Percentiles rank a stretch among this genome's conserved stretches.
phyloP scores from a whole-genome alignment of 2,113 vertebrate species.

The Galemys pyrenaicus region DNA sequence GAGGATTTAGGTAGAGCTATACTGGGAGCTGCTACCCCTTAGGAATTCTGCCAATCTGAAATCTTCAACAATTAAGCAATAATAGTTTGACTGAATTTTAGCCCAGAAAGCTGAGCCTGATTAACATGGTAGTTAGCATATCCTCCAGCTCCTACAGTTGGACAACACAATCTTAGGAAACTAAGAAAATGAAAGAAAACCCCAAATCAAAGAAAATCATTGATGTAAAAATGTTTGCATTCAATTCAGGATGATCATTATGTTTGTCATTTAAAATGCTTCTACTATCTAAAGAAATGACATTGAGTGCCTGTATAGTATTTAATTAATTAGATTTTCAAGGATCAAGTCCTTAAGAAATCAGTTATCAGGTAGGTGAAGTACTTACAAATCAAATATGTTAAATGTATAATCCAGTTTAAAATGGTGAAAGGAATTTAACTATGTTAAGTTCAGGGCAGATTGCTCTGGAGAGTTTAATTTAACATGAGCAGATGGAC shows the following conservation, averaged over 20 bases:
- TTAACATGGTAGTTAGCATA: not conserved
- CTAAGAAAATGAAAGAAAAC: not conserved
- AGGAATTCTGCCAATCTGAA: not conserved
- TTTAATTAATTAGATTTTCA: slow-evolving; percentile 39
- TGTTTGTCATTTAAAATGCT: slow-evolving; percentile 2
- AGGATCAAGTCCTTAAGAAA: slow-evolving; percentile 13
- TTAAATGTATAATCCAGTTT: slow-evolving; percentile 2
- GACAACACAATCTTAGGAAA: not conserved
- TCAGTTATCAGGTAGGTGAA: not conserved
- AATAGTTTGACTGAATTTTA: not conserved
- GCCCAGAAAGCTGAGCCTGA: not conserved
- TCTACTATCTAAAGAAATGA: slow-evolving; percentile 3
- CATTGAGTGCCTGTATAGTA: not conserved
- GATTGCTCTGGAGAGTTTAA: slow-evolving; percentile 20
- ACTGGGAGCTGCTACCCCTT: not conserved
- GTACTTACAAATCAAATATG: slow-evolving; percentile 27
- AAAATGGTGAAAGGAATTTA: slow-evolving; percentile 43
- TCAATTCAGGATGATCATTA: not conserved
- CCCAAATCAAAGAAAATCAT: not conserved
- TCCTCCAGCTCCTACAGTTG: not conserved
- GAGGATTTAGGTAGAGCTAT: not conserved
- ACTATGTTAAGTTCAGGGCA: not conserved
- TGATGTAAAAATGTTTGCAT: not conserved
- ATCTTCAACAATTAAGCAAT: slow-evolving; percentile 11
- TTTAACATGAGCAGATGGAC: not conserved